These are phyloP conservation scores for Cyphomyrus discorhynchus DNA, from an alignment of 2,113 vertebrate genomes.

Conservation along the genomic window DNA sequence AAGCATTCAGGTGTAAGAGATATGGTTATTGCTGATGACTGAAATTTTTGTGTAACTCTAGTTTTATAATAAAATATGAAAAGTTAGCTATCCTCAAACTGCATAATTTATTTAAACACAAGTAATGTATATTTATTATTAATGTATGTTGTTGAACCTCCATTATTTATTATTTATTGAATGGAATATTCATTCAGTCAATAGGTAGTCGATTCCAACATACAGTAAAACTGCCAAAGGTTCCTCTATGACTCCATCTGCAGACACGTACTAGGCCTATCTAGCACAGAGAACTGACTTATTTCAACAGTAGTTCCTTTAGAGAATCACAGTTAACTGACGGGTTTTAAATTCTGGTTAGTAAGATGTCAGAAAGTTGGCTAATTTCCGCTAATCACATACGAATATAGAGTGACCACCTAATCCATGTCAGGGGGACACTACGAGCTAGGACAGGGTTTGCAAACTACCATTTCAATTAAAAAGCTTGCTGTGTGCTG, in stretches of 20 bases:
- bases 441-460: neutral
- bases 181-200: neutral
- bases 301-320: neutral
- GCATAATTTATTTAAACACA: neutral
- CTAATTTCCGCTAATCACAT: neutral
- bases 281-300: neutral
- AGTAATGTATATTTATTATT: neutral
- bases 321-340: neutral
- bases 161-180: neutral
- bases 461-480: neutral
- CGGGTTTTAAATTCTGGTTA: neutral
- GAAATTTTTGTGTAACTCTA: neutral
- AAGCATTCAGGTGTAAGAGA: neutral
- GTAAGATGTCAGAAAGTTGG: neutral
- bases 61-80: neutral
- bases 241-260: neutral
- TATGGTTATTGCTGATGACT: neutral
- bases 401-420: neutral
- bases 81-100: neutral
- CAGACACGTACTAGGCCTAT: neutral
- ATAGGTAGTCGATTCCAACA: neutral
- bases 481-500: neutral
- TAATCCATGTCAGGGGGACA: neutral
- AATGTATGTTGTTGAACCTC: neutral
- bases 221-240: neutral